phyloP scores from a whole-genome alignment of 2,888 invertebrate species.

The Chesias legatella region DNA sequence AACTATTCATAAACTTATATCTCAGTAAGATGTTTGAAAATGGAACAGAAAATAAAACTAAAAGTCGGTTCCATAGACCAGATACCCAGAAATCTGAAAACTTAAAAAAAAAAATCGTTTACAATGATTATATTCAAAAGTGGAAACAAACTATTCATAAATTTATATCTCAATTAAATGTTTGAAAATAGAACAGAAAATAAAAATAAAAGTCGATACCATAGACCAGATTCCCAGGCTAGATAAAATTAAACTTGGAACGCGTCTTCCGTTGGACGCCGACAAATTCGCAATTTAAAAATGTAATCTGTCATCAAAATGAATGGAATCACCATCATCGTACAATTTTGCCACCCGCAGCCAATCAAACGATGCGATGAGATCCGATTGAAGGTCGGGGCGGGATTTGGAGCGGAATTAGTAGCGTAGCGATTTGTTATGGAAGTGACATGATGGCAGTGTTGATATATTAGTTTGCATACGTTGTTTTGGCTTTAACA shows the following conservation, averaged over 20 bases:
- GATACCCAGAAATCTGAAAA: no score
- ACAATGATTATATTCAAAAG: no score
- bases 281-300: constrained; percentile 38
- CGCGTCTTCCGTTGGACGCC: constrained; percentile 18
- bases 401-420: constrained; percentile 25
- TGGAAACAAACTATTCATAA: no score
- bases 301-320: constrained; percentile 74
- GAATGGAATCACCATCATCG: constrained; percentile 68
- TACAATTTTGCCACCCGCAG: constrained; percentile 77
- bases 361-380: constrained; percentile 74
- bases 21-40: no score
- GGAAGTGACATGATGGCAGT: no score
- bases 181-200: no score
- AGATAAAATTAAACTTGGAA: constrained; percentile 23
- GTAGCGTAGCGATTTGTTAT: constrained; percentile 9
- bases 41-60: no score
- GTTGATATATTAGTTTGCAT: no score
- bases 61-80: constrained; percentile 3
- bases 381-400: constrained; percentile 54
- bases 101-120: constrained; percentile 2
- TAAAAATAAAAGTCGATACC: no score
- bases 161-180: no score
- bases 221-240: constrained; percentile 17
- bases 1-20: no score
- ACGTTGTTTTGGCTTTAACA: no score